A percentile compares a stretch with the other conserved stretches of the same genome.
Conservation (phyloP, 2,797 vertebrate genomes). For the Masticophis lateralis region DNA sequence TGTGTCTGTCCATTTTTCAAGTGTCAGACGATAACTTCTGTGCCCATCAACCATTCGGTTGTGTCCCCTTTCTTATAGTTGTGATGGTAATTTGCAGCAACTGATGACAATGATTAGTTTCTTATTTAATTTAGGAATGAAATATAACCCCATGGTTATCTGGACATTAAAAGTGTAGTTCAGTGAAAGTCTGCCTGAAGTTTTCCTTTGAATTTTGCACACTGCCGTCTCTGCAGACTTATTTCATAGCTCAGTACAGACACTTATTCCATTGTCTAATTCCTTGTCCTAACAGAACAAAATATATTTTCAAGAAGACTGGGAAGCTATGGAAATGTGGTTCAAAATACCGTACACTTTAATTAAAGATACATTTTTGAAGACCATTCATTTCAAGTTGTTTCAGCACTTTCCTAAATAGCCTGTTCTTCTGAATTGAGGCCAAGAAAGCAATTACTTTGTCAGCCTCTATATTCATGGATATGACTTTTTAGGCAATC, state of each 20-base stretch:
- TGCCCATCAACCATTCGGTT: not conserved
- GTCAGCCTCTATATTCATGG: constrained; percentile 54
- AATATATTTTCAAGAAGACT: not conserved
- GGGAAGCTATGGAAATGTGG: constrained; percentile 1
- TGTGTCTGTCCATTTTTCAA: not conserved
- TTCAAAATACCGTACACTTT: constrained; percentile 15
- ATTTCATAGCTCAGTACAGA: not conserved
- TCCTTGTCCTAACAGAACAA: not conserved
- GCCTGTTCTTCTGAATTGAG: constrained; percentile 42
- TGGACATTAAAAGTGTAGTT: accelerated
- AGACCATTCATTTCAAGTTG: constrained; percentile 27
- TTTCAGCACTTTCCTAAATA: constrained; percentile 26
- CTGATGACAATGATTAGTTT: not conserved
- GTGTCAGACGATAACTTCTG: not conserved
- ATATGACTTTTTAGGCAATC: constrained; percentile 66
- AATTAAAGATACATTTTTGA: constrained; percentile 31
- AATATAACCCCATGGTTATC: not conserved
- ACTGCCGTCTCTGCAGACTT: not conserved
- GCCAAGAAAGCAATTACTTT: constrained; percentile 45
- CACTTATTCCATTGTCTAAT: not conserved
- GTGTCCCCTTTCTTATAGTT: not conserved
- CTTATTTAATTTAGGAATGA: not conserved
- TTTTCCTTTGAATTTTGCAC: not conserved
- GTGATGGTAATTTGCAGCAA: not conserved
- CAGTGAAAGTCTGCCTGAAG: not conserved